Conservation (phyloP, 2,888 invertebrate species). For the Phorcus lineatus region DNA sequence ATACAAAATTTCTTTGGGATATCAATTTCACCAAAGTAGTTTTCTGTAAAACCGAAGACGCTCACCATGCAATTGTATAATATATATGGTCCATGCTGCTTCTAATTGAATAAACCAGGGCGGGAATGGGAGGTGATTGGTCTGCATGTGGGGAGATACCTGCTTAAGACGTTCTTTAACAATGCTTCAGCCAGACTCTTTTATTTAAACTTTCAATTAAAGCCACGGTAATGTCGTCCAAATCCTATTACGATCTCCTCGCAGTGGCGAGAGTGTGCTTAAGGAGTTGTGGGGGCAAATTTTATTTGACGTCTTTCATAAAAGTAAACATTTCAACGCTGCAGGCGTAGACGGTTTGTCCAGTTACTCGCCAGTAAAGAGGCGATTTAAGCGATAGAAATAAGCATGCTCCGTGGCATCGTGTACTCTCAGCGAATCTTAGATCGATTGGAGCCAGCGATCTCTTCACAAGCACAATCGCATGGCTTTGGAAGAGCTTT, state of each 20-base stretch:
- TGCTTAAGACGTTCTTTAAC: background rate
- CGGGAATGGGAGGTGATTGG: no score
- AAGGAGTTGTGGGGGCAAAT: background rate
- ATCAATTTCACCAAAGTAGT: no score
- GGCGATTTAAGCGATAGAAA: constrained; percentile 3
- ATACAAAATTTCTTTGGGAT: no score
- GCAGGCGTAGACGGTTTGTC: background rate
- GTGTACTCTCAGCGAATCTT: background rate
- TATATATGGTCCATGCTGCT: no score
- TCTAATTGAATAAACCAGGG: no score
- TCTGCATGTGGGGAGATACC: no score
- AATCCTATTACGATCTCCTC: background rate
- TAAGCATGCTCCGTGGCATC: background rate
- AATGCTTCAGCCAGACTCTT: background rate
- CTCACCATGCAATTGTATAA: no score
- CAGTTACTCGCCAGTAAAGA: background rate
- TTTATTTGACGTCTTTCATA: constrained; percentile 12
- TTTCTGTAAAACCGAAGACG: no score
- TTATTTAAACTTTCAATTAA: constrained; percentile 16
- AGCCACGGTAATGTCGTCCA: background rate
- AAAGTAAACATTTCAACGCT: constrained; percentile 7
- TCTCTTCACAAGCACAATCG: background rate
- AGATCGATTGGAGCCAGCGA: constrained; percentile 1
- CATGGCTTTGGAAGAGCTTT: background rate
- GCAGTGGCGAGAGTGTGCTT: background rate